phyloP scores from a whole-genome alignment of 1,140 invertebrate species.

The Euura lappo region DNA sequence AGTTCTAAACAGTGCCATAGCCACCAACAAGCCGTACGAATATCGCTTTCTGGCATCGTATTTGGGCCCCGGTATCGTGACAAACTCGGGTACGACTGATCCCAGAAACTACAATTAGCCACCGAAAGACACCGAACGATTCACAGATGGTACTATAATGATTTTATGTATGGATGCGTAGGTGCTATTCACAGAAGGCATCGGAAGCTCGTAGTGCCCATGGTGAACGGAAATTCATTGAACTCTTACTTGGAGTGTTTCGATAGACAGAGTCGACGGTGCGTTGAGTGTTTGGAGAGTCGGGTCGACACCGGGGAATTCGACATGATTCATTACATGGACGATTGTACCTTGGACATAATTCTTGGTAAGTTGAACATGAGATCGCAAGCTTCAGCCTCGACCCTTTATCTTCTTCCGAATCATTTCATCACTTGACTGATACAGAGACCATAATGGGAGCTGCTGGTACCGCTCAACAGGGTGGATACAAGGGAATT shows the following conservation, averaged over 20 bases:
- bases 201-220: constrained; percentile 49
- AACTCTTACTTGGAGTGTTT: constrained; percentile 45
- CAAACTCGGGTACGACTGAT: constrained; percentile 47
- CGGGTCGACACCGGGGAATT: constrained; percentile 30
- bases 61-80: constrained; percentile 50
- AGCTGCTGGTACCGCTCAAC: constrained; percentile 24
- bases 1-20: constrained; percentile 45
- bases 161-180: constrained; percentile 12
- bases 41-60: constrained; percentile 53
- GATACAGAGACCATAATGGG: constrained; percentile 30
- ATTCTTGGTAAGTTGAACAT: constrained; percentile 31
- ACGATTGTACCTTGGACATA: constrained; percentile 44
- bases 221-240: constrained; percentile 45
- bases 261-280: constrained; percentile 37
- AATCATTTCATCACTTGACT: not conserved
- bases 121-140: too few relatives aligned
- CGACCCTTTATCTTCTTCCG: not conserved
- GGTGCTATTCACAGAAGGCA: constrained; percentile 48
- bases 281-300: constrained; percentile 27
- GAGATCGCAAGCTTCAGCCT: not conserved
- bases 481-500: constrained; percentile 24
- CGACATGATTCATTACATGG: constrained; percentile 41
- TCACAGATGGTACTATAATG: too few relatives aligned
- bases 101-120: not conserved
- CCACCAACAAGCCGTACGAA: constrained; percentile 47